These are phyloP conservation scores for Apomyelois bistriatella DNA, from an alignment of 2,888 invertebrate genomes.

Conservation along the genomic window DNA sequence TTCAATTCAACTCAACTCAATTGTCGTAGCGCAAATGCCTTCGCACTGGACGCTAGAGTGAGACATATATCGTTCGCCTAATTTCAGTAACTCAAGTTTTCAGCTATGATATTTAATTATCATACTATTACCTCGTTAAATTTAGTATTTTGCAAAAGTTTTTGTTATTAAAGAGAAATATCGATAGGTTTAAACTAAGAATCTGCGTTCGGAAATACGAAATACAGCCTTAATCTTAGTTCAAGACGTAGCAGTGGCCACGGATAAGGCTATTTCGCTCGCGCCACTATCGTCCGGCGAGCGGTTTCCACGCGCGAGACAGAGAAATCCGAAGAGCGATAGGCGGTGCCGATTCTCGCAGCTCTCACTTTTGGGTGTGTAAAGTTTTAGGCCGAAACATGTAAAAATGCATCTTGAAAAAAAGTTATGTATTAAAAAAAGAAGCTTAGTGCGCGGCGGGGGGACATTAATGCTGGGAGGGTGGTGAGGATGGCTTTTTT, in stretches of 20 bases:
- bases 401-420: conserved; percentile 81
- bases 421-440: conserved; percentile 81
- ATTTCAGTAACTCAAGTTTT: conserved; percentile 45
- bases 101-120: conserved; percentile 30
- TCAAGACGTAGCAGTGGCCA: conserved; percentile 66
- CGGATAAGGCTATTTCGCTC: conserved; percentile 61
- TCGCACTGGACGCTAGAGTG: conserved; percentile 75
- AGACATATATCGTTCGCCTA: conserved; percentile 63
- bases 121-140: conserved; percentile 12
- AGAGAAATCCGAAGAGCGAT: conserved; percentile 61
- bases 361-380: conserved; percentile 72
- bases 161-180: conserved; percentile 36
- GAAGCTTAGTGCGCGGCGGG: conserved; percentile 77
- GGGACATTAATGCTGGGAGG: conserved; percentile 75
- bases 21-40: conserved; percentile 78
- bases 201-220: conserved; percentile 61
- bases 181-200: conserved; percentile 56
- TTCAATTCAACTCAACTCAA: conserved; percentile 80
- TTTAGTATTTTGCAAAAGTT: conserved; percentile 25
- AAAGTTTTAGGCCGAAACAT: conserved; percentile 80
- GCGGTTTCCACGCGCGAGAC: conserved; percentile 42
- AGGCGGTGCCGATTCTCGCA: conserved; percentile 70
- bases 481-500: conserved; percentile 74
- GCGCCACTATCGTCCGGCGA: conserved; percentile 72
- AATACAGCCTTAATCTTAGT: conserved; percentile 75